Conservation (phyloP, 1,140 invertebrate species). For the Bicyclus anynana region DNA sequence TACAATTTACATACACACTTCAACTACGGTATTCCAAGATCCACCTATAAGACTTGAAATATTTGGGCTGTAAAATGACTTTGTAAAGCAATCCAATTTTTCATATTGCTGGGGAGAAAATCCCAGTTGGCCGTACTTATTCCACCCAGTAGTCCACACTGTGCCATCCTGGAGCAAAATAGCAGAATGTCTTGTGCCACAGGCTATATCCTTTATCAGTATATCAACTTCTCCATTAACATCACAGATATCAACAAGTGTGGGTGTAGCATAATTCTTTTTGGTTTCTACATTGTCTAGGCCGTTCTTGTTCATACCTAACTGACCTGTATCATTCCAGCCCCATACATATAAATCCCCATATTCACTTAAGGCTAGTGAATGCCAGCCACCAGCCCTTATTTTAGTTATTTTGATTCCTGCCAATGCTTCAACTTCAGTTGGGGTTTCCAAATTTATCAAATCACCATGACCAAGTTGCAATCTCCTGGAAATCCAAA, state of each 20-base stretch:
- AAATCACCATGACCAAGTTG: constrained; percentile 89
- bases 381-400: constrained; percentile 91
- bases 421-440: constrained; percentile 82
- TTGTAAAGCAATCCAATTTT: constrained; percentile 44
- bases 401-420: constrained; percentile 85
- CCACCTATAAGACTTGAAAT: constrained; percentile 44
- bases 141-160: constrained; percentile 84
- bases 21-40: constrained; percentile 53
- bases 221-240: constrained; percentile 60
- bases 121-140: constrained; percentile 86
- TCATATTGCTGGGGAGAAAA: constrained; percentile 38
- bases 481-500: constrained; percentile 80
- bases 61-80: constrained; percentile 28
- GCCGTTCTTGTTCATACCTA: constrained; percentile 79
- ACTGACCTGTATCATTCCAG: constrained; percentile 92
- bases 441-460: constrained; percentile 80
- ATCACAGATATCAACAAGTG: constrained; percentile 77
- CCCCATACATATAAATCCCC: constrained; percentile 94
- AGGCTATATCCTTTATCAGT: constrained; percentile 79
- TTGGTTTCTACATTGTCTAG: constrained; percentile 35
- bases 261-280: constrained; percentile 71
- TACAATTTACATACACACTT: not conserved
- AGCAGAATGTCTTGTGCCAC: constrained; percentile 83
- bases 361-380: constrained; percentile 83
- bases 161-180: constrained; percentile 79